These are phyloP conservation scores for Tigriopus californicus DNA, from an alignment of 2,888 invertebrate genomes.

Conservation along the genomic window DNA sequence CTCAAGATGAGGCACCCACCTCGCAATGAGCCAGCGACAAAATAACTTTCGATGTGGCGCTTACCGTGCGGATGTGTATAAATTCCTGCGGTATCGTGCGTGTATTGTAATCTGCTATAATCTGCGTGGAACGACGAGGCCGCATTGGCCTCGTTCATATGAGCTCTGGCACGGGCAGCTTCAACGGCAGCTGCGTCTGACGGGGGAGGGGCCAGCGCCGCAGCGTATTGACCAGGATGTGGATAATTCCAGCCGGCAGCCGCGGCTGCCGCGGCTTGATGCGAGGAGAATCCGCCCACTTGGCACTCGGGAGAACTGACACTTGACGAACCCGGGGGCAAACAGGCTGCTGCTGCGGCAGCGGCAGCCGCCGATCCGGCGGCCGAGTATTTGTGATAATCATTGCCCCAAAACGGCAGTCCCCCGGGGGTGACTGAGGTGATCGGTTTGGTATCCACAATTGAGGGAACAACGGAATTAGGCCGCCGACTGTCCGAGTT, in stretches of 20 bases:
- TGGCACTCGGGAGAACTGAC: not conserved
- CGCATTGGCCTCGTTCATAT: not conserved
- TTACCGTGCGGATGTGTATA: slow-evolving; percentile 13
- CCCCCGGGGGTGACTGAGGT: no score
- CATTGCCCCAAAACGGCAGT: not conserved
- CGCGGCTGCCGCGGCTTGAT: not conserved
- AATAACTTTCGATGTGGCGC: not conserved
- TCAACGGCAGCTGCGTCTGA: not conserved
- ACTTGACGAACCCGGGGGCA: not conserved
- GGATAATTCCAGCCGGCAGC: not conserved
- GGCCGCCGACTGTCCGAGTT: no score
- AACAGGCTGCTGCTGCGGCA: not conserved
- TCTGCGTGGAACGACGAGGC: slow-evolving; percentile 4
- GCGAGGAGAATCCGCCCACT: not conserved
- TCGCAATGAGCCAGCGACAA: no score
- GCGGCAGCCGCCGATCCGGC: not conserved
- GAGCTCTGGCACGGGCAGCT: not conserved
- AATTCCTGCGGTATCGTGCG: slow-evolving; percentile 4
- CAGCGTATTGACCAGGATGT: not conserved
- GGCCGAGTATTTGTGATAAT: not conserved
- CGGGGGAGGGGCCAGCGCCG: not conserved
- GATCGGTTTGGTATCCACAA: no score
- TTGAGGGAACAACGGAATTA: no score
- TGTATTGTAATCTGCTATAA: slow-evolving; percentile 9
- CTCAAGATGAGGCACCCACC: no score